Percentiles rank a stretch among this genome's conserved stretches.
phyloP scores from a whole-genome alignment of 2,797 vertebrate genomes.

The Sebastes itinus region DNA sequence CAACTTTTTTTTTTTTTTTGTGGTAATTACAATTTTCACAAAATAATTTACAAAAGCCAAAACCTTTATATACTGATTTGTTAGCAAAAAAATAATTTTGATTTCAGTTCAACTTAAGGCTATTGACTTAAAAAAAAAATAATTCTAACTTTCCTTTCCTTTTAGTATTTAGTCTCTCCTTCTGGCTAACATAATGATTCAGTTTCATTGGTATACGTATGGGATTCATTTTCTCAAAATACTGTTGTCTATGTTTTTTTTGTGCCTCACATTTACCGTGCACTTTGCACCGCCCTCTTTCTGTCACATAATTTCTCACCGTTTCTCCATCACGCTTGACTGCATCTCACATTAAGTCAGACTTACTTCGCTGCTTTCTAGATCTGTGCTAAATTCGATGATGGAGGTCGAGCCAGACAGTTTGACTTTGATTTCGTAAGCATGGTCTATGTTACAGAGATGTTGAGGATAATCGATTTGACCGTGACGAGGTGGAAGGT shows the following conservation, averaged over 20 bases:
- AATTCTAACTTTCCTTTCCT: not conserved
- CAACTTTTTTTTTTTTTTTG: too few species aligned
- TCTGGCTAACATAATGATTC: slow-evolving; percentile 2
- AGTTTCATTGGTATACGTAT: not conserved
- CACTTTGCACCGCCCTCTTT: not conserved
- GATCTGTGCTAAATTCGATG: slow-evolving; percentile 10
- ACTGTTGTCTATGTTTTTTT: slow-evolving; percentile 35
- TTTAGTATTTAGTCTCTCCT: slow-evolving; percentile 28
- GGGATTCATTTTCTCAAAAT: slow-evolving; percentile 55
- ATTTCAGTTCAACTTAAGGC: not conserved
- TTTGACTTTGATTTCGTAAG: slow-evolving; percentile 59
- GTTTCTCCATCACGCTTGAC: not conserved
- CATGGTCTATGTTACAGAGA: slow-evolving; percentile 46
- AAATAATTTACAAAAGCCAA: not conserved
- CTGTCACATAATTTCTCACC: not conserved
- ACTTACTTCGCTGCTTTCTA: not conserved
- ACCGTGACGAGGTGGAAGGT: slow-evolving; percentile 57
- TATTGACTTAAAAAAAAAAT: not conserved
- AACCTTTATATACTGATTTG: not conserved
- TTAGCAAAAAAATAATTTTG: not conserved
- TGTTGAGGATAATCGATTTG: slow-evolving; percentile 65
- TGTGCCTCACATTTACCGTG: not conserved
- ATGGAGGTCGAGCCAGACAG: slow-evolving; percentile 37
- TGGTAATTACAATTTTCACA: not conserved
- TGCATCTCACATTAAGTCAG: not conserved